These are phyloP conservation scores for Hippoglossus stenolepis DNA, from an alignment of 2,113 vertebrate species.

Conservation along the genomic window DNA sequence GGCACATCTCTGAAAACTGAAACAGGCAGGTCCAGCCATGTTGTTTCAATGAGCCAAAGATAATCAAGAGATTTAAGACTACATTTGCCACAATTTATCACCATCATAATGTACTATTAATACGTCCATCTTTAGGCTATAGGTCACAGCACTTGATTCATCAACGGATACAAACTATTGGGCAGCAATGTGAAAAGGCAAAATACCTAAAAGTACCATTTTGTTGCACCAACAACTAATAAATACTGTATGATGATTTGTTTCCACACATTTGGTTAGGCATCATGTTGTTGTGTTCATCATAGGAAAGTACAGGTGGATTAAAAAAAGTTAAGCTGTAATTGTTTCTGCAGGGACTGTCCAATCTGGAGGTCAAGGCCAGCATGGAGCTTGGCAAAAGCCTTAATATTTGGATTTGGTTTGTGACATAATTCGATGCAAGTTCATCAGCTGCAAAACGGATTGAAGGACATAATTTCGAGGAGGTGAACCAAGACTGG, in stretches of 20 bases:
- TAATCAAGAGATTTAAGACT: constrained; percentile 4
- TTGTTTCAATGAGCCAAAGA: constrained; percentile 29
- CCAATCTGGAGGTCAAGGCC: constrained; percentile 8
- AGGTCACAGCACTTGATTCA: background rate
- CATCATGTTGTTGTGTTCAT: background rate
- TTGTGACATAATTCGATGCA: background rate
- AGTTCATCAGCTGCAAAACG: background rate
- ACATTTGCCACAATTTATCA: constrained; percentile 9
- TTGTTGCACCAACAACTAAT: background rate
- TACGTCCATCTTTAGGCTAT: constrained; percentile 17
- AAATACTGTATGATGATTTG: background rate
- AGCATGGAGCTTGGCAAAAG: background rate
- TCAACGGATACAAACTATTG: constrained; percentile 3
- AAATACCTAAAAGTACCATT: background rate
- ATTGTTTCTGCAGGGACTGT: constrained; percentile 1
- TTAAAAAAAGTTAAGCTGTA: background rate
- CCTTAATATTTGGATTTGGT: background rate
- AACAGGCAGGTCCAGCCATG: constrained; percentile 55
- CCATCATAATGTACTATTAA: constrained; percentile 12
- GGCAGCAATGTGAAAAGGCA: background rate
- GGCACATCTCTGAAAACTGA: constrained; percentile 38
- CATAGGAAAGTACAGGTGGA: background rate
- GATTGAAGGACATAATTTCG: background rate
- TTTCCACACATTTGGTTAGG: background rate
- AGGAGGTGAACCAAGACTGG: background rate